Evolutionary conservation across 2,797 vertebrate genomes (phyloP).

Genomic region (Decapterus maruadsi): DNA sequence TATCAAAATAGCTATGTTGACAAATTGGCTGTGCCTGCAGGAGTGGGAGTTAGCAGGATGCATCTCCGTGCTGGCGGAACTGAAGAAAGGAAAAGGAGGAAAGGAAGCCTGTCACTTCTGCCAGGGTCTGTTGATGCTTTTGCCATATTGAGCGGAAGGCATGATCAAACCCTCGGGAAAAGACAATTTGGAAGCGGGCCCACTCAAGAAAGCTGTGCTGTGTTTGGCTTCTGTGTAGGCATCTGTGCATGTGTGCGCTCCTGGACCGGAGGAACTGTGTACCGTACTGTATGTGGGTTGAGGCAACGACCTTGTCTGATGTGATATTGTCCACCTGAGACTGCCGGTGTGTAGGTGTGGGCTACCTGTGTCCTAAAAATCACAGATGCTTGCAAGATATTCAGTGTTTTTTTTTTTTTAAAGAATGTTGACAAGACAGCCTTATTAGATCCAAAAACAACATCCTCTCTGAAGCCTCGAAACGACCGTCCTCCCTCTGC

Average conservation of each 20-base stretch:
- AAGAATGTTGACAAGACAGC: constrained; percentile 37
- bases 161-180: constrained; percentile 66
- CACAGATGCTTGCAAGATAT: constrained; percentile 58
- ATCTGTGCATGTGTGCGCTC: constrained; percentile 32
- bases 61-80: constrained; percentile 60
- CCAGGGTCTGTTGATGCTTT: constrained; percentile 76
- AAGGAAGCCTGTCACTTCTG: constrained; percentile 63
- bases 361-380: constrained; percentile 64
- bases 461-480: constrained; percentile 38
- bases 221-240: constrained; percentile 25
- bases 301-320: constrained; percentile 51
- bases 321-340: constrained; percentile 67
- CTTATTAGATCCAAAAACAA: constrained; percentile 65
- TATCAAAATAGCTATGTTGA: constrained; percentile 70
- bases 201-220: constrained; percentile 50
- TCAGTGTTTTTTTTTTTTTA: constrained; percentile 21
- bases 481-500: constrained; percentile 4
- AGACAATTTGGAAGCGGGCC: constrained; percentile 64
- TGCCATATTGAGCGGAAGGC: constrained; percentile 77
- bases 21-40: constrained; percentile 66
- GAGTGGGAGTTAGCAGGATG: constrained; percentile 78
- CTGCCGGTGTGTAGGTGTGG: constrained; percentile 65
- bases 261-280: constrained; percentile 42
- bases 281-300: constrained; percentile 61
- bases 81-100: constrained; percentile 57